Percentiles rank a stretch among this genome's conserved stretches.
These are phyloP conservation scores for Buathra laborator DNA, from an alignment of 2,888 invertebrate species.

Conservation along the genomic window DNA sequence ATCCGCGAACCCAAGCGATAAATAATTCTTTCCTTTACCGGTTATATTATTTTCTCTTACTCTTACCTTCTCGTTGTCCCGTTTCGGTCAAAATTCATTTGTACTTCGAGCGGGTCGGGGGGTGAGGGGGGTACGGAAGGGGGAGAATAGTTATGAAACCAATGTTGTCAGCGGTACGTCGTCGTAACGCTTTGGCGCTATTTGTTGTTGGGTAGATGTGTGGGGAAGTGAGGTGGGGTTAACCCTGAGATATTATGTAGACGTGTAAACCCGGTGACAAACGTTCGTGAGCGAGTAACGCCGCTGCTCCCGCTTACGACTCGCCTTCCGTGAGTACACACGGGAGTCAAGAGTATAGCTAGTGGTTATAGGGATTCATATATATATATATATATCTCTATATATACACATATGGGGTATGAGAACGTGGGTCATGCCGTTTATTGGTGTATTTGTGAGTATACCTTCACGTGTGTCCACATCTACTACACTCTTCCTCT, in stretches of 20 bases:
- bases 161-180: constrained; percentile 63
- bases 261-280: constrained; percentile 78
- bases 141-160: constrained; percentile 76
- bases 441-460: constrained; percentile 5
- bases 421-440: constrained; percentile 24
- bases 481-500: constrained; percentile 23
- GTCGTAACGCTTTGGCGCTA: constrained; percentile 63
- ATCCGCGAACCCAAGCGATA: neutral
- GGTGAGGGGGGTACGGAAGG: constrained; percentile 63
- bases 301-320: constrained; percentile 47
- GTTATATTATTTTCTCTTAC: constrained; percentile 27
- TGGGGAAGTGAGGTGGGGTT: constrained; percentile 53
- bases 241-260: constrained; percentile 84
- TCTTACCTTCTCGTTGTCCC: neutral
- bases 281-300: constrained; percentile 73
- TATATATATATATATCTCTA: constrained; percentile 13
- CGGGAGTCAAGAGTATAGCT: constrained; percentile 12
- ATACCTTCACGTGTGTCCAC: constrained; percentile 31
- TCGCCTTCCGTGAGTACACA: constrained; percentile 54
- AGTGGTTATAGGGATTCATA: constrained; percentile 9
- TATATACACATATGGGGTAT: constrained; percentile 5
- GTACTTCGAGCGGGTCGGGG: constrained; percentile 14
- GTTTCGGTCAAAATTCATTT: constrained; percentile 53
- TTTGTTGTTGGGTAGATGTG: constrained; percentile 58
- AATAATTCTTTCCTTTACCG: constrained; percentile 34